phyloP scores from a whole-genome alignment of 1,140 invertebrate genomes.

The Drosophila sp. region DNA sequence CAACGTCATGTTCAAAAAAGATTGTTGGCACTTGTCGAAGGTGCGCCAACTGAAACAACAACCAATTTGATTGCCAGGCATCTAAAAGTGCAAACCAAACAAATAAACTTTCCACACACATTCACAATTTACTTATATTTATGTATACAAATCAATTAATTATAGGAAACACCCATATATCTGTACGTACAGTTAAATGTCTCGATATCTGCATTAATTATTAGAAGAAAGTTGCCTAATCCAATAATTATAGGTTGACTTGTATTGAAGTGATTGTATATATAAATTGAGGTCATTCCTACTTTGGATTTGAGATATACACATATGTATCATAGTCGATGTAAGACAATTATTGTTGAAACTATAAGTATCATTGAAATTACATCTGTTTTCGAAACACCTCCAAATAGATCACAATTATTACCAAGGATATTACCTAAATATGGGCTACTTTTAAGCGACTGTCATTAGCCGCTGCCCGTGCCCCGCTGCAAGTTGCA shows the following conservation, averaged over 20 bases:
- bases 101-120: background rate
- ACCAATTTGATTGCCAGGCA: conserved; percentile 16
- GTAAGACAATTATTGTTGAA: too few relatives aligned
- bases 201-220: background rate
- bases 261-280: too few relatives aligned
- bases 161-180: too few relatives aligned
- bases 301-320: too few relatives aligned
- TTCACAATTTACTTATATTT: background rate
- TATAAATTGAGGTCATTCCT: too few relatives aligned
- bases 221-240: too few relatives aligned
- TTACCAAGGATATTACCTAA: too few relatives aligned
- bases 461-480: background rate
- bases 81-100: conserved; percentile 11
- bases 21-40: conserved; percentile 43
- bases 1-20: conserved; percentile 33
- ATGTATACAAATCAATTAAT: conserved; percentile 10
- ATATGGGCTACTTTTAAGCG: background rate
- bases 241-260: too few relatives aligned
- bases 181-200: background rate
- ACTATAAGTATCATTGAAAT: too few relatives aligned
- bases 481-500: background rate
- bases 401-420: too few relatives aligned
- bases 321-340: too few relatives aligned
- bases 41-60: conserved; percentile 54
- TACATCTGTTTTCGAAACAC: too few relatives aligned